Conservation (phyloP, 2,888 invertebrate species). For the Dichetophora obliterata region DNA sequence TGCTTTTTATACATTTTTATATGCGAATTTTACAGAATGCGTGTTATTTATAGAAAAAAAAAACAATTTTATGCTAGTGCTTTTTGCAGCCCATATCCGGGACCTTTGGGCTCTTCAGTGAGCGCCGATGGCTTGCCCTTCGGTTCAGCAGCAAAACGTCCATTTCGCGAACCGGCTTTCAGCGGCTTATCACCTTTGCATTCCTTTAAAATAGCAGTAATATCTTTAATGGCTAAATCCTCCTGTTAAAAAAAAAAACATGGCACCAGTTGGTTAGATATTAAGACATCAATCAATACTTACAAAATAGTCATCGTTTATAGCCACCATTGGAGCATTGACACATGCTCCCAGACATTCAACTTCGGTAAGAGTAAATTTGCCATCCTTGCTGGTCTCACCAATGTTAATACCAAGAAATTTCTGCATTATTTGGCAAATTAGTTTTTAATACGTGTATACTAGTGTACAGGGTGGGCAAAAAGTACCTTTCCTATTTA, state of each 20-base stretch:
- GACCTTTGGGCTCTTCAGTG: slow-evolving; percentile 88
- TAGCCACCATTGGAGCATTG: slow-evolving; percentile 98
- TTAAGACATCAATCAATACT: slow-evolving; percentile 63
- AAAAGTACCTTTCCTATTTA: too few species aligned
- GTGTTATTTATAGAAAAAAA: too few species aligned
- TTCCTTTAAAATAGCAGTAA: slow-evolving; percentile 87
- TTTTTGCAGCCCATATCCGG: slow-evolving; percentile 87
- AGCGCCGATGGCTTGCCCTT: slow-evolving; percentile 88
- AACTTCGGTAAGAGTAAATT: slow-evolving; percentile 95
- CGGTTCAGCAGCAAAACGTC: slow-evolving; percentile 94
- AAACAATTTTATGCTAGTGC: slow-evolving; percentile 50
- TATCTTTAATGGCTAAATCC: slow-evolving; percentile 91
- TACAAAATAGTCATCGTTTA: slow-evolving; percentile 98
- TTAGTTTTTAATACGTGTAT: too few species aligned
- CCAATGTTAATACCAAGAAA: slow-evolving; percentile 79
- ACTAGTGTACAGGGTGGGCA: too few species aligned
- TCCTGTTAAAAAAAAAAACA: slow-evolving; percentile 76
- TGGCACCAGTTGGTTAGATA: background rate
- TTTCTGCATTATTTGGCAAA: slow-evolving; percentile 58
- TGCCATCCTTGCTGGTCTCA: slow-evolving; percentile 83
- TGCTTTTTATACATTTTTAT: too few species aligned
- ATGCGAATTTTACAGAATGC: too few species aligned
- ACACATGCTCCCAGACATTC: slow-evolving; percentile 99
- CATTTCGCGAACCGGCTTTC: slow-evolving; percentile 89
- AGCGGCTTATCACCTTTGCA: slow-evolving; percentile 88